Percentiles rank a stretch among this genome's conserved stretches.
phyloP scores from a whole-genome alignment of 2,888 invertebrate species.

The Malthinus flaveolus region DNA sequence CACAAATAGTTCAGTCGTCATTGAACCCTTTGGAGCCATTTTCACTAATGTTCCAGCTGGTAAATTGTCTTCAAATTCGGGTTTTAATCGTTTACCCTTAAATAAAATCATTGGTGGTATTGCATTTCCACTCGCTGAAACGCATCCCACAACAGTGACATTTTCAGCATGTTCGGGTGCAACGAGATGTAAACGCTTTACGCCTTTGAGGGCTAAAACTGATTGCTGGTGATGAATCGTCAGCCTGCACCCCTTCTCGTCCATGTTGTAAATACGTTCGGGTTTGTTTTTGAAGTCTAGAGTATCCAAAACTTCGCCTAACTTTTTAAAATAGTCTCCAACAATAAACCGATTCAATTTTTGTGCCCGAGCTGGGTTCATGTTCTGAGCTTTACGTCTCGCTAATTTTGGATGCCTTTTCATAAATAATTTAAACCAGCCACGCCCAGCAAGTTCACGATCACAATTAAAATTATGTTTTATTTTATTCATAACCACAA shows the following conservation, averaged over 20 bases:
- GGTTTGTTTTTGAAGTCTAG: slow-evolving; percentile 25
- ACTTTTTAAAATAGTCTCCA: too few species aligned
- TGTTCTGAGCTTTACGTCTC: slow-evolving; percentile 31
- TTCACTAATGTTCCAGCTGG: slow-evolving; percentile 28
- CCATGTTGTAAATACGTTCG: slow-evolving; percentile 32
- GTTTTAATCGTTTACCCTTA: slow-evolving; percentile 26
- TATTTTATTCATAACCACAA: slow-evolving; percentile 11
- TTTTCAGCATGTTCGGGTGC: slow-evolving; percentile 44
- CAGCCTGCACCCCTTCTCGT: slow-evolving; percentile 40
- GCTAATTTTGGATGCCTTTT: slow-evolving; percentile 28
- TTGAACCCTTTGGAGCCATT: slow-evolving; percentile 36
- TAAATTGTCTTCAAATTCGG: slow-evolving; percentile 32
- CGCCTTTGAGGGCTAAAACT: slow-evolving; percentile 38
- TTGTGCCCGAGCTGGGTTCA: slow-evolving; percentile 35
- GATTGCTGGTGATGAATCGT: slow-evolving; percentile 38
- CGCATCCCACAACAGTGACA: slow-evolving; percentile 41
- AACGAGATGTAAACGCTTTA: slow-evolving; percentile 38
- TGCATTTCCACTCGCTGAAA: slow-evolving; percentile 37
- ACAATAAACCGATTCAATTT: slow-evolving; percentile 35
- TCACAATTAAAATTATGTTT: too few species aligned
- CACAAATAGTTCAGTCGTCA: slow-evolving; percentile 30
- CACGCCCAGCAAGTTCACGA: background rate
- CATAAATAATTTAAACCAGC: slow-evolving; percentile 27
- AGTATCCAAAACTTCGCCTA: slow-evolving; percentile 30
- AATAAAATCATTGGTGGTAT: slow-evolving; percentile 20